These are phyloP conservation scores for Congeria kusceri DNA, from an alignment of 2,888 invertebrate genomes.

Conservation along the genomic window DNA sequence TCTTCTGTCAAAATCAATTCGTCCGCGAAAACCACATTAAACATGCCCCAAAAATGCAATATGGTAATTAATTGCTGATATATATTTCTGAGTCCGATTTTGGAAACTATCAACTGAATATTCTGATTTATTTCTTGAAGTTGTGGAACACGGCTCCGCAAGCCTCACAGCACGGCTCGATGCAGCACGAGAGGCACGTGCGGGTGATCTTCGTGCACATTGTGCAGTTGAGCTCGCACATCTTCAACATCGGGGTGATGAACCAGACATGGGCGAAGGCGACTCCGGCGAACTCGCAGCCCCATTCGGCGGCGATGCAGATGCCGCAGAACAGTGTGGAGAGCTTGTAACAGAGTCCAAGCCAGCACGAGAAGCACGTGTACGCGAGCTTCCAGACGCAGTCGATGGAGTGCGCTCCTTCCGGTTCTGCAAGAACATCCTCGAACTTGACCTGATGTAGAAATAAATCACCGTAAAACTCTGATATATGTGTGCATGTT, in stretches of 20 bases:
- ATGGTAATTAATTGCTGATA: no score
- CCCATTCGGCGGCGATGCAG: slow-evolving; percentile 88
- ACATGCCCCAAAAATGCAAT: no score
- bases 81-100: no score
- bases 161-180: slow-evolving; percentile 70
- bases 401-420: slow-evolving; percentile 86
- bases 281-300: slow-evolving; percentile 85
- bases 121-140: slow-evolving; percentile 43
- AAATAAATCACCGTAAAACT: no score
- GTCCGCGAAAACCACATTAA: no score
- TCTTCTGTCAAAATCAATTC: no score
- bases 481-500: no score
- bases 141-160: slow-evolving; percentile 44
- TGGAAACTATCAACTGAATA: no score
- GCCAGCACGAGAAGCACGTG: slow-evolving; percentile 88
- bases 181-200: slow-evolving; percentile 86
- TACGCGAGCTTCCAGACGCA: slow-evolving; percentile 90
- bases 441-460: slow-evolving; percentile 69
- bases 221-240: slow-evolving; percentile 88
- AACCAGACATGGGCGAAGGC: slow-evolving; percentile 90
- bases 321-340: slow-evolving; percentile 90
- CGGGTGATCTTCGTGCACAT: slow-evolving; percentile 84
- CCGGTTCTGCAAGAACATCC: slow-evolving; percentile 75
- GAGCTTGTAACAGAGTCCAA: slow-evolving; percentile 89
- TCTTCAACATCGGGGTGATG: slow-evolving; percentile 89